A percentile compares a stretch with the other conserved stretches of the same genome.
phyloP scores from a whole-genome alignment of 2,113 vertebrate species.

The Pomatorhinus ruficollis region DNA sequence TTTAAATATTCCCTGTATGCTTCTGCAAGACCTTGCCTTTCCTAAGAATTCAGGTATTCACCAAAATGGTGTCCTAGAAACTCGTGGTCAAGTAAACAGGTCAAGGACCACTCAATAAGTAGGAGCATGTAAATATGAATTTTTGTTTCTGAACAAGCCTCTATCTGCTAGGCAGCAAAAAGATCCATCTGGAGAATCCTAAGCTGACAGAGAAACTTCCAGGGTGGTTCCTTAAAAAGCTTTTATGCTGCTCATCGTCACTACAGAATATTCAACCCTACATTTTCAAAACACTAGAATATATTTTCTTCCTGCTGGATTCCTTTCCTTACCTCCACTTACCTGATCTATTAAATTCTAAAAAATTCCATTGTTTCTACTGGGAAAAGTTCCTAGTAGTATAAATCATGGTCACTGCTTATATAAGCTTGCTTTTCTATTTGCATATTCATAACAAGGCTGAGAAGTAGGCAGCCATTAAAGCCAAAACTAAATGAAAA shows the following conservation, averaged over 20 bases:
- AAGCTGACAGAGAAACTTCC: not conserved
- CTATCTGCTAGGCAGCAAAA: not conserved
- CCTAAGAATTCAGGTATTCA: not conserved
- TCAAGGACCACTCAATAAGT: not conserved
- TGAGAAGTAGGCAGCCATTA: not conserved
- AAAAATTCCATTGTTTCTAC: not conserved
- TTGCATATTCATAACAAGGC: not conserved
- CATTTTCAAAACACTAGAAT: not conserved
- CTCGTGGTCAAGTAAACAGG: accelerated
- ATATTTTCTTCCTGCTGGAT: not conserved
- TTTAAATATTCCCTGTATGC: not conserved
- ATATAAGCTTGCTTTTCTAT: not conserved
- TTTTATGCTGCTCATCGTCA: not conserved
- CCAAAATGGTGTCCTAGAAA: not conserved
- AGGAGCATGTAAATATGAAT: not conserved
- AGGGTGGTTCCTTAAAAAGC: not conserved
- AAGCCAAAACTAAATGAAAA: not conserved
- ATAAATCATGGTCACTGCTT: not conserved
- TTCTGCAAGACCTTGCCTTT: not conserved
- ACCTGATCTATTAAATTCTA: not conserved
- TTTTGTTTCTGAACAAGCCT: not conserved
- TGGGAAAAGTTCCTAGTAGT: not conserved
- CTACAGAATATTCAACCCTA: not conserved
- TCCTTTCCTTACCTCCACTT: not conserved
- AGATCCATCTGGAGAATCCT: not conserved